Evolutionary conservation across 1,140 invertebrate species (phyloP).

Genomic region (Cyphomyrmex costatus): DNA sequence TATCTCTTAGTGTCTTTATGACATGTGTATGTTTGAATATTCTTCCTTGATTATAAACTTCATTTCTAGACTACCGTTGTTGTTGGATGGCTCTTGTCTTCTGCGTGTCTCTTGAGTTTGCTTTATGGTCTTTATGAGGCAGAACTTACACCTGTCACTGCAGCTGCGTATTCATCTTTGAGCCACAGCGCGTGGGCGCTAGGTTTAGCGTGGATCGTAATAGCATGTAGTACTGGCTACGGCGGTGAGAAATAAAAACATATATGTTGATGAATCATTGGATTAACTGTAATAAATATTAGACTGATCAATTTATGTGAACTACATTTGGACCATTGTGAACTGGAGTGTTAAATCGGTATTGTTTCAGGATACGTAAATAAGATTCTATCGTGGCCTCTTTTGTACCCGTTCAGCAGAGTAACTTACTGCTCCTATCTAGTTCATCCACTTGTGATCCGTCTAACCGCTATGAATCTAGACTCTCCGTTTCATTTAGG

Average conservation of each 20-base stretch:
- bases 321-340: constrained; percentile 8
- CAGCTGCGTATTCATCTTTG: constrained; percentile 93
- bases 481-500: constrained; percentile 93
- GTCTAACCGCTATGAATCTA: constrained; percentile 91
- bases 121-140: constrained; percentile 92
- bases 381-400: constrained; percentile 91
- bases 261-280: constrained; percentile 23
- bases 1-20: not conserved
- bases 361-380: constrained; percentile 90
- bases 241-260: constrained; percentile 88
- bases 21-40: not conserved
- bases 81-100: constrained; percentile 90
- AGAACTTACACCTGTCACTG: constrained; percentile 89
- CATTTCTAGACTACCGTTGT: constrained; percentile 88
- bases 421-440: constrained; percentile 95
- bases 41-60: constrained; percentile 2
- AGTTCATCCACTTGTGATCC: constrained; percentile 93
- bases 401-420: constrained; percentile 93
- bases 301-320: not conserved
- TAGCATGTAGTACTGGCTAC: constrained; percentile 95
- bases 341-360: constrained; percentile 23
- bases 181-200: constrained; percentile 95
- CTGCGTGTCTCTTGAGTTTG: constrained; percentile 89
- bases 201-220: constrained; percentile 94
- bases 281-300: not conserved